These are phyloP conservation scores for Mythimna lalbum DNA, from an alignment of 2,888 invertebrate species.

Conservation along the genomic window DNA sequence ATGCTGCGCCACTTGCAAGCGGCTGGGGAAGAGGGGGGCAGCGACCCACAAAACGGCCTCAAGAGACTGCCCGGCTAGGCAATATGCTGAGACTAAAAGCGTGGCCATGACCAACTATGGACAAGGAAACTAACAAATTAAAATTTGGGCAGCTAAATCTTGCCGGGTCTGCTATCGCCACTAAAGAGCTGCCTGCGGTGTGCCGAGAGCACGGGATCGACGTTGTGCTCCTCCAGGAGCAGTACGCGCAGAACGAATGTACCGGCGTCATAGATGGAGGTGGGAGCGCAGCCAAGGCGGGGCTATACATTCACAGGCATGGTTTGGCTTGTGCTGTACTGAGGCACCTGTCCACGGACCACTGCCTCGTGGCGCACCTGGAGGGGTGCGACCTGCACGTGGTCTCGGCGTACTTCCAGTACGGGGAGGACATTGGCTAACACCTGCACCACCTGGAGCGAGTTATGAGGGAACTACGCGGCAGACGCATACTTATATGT, in stretches of 20 bases:
- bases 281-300: fast-evolving
- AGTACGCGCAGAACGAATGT: slow-evolving; percentile 26
- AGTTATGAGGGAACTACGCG: slow-evolving; percentile 32
- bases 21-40: slow-evolving; percentile 29
- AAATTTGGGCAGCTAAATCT: slow-evolving; percentile 61
- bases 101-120: slow-evolving; percentile 36
- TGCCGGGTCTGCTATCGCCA: slow-evolving; percentile 48
- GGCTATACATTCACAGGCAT: fast-evolving
- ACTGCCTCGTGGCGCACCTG: not conserved
- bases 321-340: not conserved
- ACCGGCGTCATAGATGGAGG: fast-evolving
- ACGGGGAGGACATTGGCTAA: not conserved
- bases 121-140: fast-evolving
- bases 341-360: not conserved
- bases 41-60: slow-evolving; percentile 45
- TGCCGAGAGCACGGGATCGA: slow-evolving; percentile 47
- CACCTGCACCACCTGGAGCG: slow-evolving; percentile 47
- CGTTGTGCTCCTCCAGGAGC: slow-evolving; percentile 62
- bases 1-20: slow-evolving; percentile 61
- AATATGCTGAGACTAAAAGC: slow-evolving; percentile 40
- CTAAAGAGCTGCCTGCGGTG: slow-evolving; percentile 51
- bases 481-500: slow-evolving; percentile 27
- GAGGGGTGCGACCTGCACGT: not conserved
- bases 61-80: slow-evolving; percentile 49
- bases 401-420: slow-evolving; percentile 29